Conservation (phyloP, 2,113 vertebrate genomes). For the Ammodytes dubius region DNA sequence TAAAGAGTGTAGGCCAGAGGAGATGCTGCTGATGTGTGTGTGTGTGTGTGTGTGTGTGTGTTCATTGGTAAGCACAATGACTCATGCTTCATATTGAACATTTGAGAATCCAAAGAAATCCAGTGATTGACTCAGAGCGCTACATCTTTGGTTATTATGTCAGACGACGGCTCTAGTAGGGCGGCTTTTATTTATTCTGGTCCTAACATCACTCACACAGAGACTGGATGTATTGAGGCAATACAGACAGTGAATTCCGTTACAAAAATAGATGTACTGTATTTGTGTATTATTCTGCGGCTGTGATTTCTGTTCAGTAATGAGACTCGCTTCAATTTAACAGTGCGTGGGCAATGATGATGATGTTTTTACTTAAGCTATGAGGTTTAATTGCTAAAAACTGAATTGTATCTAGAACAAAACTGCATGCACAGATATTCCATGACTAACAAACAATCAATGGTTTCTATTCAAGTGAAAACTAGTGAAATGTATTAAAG, state of each 20-base stretch:
- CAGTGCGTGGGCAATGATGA: too few species aligned
- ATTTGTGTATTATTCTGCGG: not conserved
- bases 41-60: conserved; percentile 25
- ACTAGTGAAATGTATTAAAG: too few species aligned
- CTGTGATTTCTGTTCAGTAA: not conserved
- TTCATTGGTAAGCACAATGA: conserved; percentile 25
- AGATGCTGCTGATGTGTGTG: conserved; percentile 28
- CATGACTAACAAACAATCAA: too few species aligned
- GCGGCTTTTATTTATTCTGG: conserved; percentile 10
- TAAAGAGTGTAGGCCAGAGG: conserved; percentile 39
- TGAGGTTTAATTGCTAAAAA: too few species aligned
- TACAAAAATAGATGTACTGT: not conserved
- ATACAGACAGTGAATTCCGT: not conserved
- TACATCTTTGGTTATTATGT: conserved; percentile 37
- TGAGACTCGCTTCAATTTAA: too few species aligned
- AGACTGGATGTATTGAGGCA: not conserved
- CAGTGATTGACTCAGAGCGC: conserved; percentile 27
- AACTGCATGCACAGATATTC: too few species aligned
- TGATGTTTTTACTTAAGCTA: too few species aligned
- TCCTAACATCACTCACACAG: not conserved
- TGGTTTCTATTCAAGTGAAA: too few species aligned
- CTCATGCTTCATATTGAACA: conserved; percentile 40
- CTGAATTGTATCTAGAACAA: too few species aligned
- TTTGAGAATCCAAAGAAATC: conserved; percentile 20
- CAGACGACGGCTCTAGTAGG: conserved; percentile 22